These are phyloP conservation scores for Notiomystis cincta DNA, from an alignment of 2,113 vertebrate species.

Conservation along the genomic window DNA sequence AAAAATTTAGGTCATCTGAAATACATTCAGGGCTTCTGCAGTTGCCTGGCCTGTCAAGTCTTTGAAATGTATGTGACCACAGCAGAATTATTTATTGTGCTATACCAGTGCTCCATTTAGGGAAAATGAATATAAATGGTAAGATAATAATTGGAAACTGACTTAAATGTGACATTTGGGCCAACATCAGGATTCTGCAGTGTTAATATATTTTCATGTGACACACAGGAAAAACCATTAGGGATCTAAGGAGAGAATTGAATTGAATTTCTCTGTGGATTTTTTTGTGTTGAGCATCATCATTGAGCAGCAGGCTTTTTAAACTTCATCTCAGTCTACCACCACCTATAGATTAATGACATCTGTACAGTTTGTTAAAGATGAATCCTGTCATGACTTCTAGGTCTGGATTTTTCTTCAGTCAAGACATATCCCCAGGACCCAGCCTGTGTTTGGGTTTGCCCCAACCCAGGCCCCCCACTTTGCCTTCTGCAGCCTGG, in stretches of 20 bases:
- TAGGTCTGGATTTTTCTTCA: not conserved
- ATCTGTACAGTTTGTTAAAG: not conserved
- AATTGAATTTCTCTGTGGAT: not conserved
- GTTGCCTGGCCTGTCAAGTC: not conserved
- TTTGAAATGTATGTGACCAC: not conserved
- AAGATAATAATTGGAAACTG: slow-evolving; percentile 3
- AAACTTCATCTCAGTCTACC: not conserved
- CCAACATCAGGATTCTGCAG: not conserved
- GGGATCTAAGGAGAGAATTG: not conserved
- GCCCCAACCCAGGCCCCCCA: accelerated
- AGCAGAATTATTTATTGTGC: not conserved
- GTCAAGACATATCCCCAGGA: not conserved
- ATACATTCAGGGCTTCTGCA: not conserved
- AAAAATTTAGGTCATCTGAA: not conserved
- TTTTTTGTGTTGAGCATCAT: not conserved
- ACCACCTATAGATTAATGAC: not conserved
- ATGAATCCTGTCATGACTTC: not conserved
- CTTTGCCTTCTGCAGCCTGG: not conserved
- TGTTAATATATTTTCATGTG: not conserved
- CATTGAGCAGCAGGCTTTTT: not conserved
- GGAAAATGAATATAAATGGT: not conserved
- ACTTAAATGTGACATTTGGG: not conserved
- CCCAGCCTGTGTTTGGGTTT: not conserved
- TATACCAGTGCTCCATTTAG: not conserved
- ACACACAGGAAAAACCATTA: not conserved